These are phyloP conservation scores for Brassicogethes aeneus DNA, from an alignment of 2,888 invertebrate genomes.

Conservation along the genomic window DNA sequence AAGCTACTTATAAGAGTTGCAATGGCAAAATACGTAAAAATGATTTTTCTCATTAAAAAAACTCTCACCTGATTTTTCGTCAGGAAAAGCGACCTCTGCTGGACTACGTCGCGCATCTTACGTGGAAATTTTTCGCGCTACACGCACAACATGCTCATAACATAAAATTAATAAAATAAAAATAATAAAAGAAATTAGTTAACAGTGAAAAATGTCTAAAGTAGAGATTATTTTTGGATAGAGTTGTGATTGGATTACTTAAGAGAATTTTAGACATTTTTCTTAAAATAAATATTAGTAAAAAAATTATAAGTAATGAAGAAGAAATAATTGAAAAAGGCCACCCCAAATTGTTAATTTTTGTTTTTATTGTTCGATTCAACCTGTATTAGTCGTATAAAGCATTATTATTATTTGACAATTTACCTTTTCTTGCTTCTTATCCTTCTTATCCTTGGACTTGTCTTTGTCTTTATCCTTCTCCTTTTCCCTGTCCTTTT, in stretches of 20 bases:
- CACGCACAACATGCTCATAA: constrained; percentile 39
- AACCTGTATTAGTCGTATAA: no score
- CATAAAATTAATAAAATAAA: constrained; percentile 24
- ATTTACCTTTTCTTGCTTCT: constrained; percentile 47
- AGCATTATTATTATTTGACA: background rate
- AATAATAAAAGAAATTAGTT: constrained; percentile 24
- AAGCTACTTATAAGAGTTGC: no score
- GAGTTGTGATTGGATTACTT: no score
- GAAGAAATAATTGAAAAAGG: background rate
- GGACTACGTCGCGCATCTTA: constrained; percentile 72
- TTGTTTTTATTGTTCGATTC: no score
- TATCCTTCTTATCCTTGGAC: constrained; percentile 39
- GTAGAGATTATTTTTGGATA: no score
- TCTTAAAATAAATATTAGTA: constrained; percentile 47
- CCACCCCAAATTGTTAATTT: background rate
- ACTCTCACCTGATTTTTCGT: constrained; percentile 34
- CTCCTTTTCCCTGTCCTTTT: constrained; percentile 51
- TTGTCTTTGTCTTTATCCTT: constrained; percentile 41
- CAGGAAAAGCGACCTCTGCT: constrained; percentile 32
- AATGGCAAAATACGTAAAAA: no score
- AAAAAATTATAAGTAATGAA: constrained; percentile 13
- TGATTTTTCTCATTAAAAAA: no score
- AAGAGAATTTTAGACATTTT: no score
- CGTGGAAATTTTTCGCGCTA: constrained; percentile 70
- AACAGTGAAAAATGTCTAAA: constrained; percentile 14